Conservation (phyloP, 2,888 invertebrate genomes). For the Muschampia plurimacula region DNA sequence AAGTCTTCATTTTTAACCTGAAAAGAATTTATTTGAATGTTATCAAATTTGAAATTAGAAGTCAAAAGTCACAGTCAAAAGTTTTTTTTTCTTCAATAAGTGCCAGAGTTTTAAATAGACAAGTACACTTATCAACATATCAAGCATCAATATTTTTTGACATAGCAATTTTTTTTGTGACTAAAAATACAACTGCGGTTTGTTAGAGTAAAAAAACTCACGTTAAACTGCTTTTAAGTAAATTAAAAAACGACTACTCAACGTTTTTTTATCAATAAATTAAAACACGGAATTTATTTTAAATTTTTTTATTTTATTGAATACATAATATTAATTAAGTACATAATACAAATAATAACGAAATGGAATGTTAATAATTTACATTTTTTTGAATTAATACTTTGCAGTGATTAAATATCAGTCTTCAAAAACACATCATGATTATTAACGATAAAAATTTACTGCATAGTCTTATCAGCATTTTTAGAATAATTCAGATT, state of each 20-base stretch:
- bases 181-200: no score
- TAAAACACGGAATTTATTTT: not conserved
- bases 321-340: slow-evolving; percentile 30
- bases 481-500: no score
- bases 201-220: no score
- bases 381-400: slow-evolving; percentile 12
- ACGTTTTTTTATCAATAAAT: not conserved
- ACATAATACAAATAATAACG: slow-evolving; percentile 12
- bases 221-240: no score
- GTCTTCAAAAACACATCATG: not conserved
- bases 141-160: no score
- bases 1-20: slow-evolving; percentile 31
- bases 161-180: no score
- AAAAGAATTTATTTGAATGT: slow-evolving; percentile 28
- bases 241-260: no score
- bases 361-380: slow-evolving; percentile 19
- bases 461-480: no score
- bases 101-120: not conserved
- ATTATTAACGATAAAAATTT: not conserved
- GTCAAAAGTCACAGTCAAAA: not conserved
- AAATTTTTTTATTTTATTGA: not conserved
- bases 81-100: slow-evolving; percentile 8
- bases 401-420: slow-evolving; percentile 9
- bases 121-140: no score
- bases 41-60: slow-evolving; percentile 30